Evolutionary conservation across 2,888 invertebrate genomes (phyloP).

Genomic region (Electrophaes corylata): DNA sequence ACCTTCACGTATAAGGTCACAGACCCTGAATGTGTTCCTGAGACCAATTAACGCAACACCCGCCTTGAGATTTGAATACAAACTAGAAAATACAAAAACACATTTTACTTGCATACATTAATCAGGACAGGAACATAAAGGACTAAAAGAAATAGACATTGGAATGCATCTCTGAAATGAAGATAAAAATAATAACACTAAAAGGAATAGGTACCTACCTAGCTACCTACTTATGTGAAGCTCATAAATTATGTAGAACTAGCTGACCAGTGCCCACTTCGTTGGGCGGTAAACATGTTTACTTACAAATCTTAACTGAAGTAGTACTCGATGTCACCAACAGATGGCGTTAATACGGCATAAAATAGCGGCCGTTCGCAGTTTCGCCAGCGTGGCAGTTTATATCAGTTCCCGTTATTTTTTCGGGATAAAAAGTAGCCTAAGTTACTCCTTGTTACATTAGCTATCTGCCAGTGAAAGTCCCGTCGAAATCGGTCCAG

Average conservation of each 20-base stretch:
- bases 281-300: too few species aligned
- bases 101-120: constrained; percentile 43
- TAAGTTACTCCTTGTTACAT: too few species aligned
- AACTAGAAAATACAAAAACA: constrained; percentile 45
- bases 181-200: constrained; percentile 1
- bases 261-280: too few species aligned
- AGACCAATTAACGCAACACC: constrained; percentile 69
- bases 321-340: too few species aligned
- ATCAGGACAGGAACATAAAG: constrained; percentile 39
- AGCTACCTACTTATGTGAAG: constrained; percentile 3
- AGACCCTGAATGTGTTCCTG: constrained; percentile 68
- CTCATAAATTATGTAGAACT: constrained; percentile 12
- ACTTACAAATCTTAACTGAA: too few species aligned
- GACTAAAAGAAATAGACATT: constrained; percentile 22
- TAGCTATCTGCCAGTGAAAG: too few species aligned
- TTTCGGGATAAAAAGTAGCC: too few species aligned
- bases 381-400: too few species aligned
- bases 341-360: too few species aligned
- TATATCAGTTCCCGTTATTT: too few species aligned
- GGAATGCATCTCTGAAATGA: constrained; percentile 16
- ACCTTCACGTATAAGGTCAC: constrained; percentile 66
- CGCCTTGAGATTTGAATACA: constrained; percentile 63
- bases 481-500: too few species aligned
- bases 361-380: too few species aligned
- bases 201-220: background rate